Evolutionary conservation across 1,140 invertebrate genomes (phyloP), one percentile per base, ranked within the genome.

Genomic region (Bombus pyrosoma): DNA sequence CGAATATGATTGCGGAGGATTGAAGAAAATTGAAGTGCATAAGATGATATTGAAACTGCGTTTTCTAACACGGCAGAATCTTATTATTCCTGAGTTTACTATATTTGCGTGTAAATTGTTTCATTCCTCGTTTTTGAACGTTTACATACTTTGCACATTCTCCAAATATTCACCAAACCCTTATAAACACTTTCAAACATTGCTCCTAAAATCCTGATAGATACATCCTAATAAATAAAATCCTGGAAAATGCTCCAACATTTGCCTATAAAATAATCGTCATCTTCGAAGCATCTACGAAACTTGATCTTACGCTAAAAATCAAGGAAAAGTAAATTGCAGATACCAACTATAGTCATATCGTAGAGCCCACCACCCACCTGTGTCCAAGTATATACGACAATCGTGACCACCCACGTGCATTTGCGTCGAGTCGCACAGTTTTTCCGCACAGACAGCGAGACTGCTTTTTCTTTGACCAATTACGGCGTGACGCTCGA

Each of bases 351-450:
- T 47, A 71, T 57, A 57, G 43, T 25, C 34, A 34, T 81, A 9
- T 10, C 34, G 32, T 69, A 25, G 22, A 34, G 32, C 41, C 66
- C 53, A 73, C 32, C 43, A 57, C 73, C 75, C 53, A 84, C 83
- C 9, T 39, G 53, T 34, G n/a, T 12, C n/a, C 6, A n/a, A n/a
- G 25, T 28, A n/a, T n/a, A n/a, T 43, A 72, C 64, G 32, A 80
- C 41, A 80, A 80, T 72, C 37, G 37, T 47, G 57, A 43, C 69
- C 83, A 85, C 83, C 83, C 83, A 85, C 83, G 83, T 73, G 75
- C 75, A 32, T 47, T 28, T 32, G 39, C 9, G 22, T 39, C 32
- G 25, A 43, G 47, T 53, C 69, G 15, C 28, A 57, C 77, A 39
- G 76, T 66, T 85, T 85, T 80, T 81, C 83, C 57, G 22, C 75